phyloP scores from a whole-genome alignment of 2,797 vertebrate species.

The Sebastes vulpes region DNA sequence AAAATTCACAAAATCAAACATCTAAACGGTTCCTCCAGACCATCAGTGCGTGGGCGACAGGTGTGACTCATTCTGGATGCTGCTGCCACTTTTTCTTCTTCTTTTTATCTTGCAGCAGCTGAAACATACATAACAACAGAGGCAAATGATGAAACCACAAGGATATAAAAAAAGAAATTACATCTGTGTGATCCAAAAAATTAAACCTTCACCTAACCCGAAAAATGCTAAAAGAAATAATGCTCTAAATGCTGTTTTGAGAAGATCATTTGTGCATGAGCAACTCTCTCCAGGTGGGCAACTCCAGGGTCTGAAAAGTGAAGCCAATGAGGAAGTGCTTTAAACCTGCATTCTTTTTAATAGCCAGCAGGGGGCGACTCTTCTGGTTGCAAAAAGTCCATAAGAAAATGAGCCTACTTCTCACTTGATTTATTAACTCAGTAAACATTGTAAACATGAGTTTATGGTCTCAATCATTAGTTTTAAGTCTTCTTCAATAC shows the following conservation, averaged over 20 bases:
- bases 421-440: too few species aligned
- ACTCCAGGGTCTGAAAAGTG: too few species aligned
- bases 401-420: too few species aligned
- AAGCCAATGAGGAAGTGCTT: too few species aligned
- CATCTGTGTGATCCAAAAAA: background rate
- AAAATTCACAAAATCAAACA: background rate
- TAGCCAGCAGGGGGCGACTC: too few species aligned
- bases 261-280: background rate
- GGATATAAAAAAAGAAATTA: background rate
- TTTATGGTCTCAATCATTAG: too few species aligned
- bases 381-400: too few species aligned
- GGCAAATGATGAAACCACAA: background rate
- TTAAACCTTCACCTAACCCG: background rate
- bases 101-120: constrained; percentile 74
- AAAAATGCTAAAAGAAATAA: background rate
- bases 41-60: constrained; percentile 8
- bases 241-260: background rate
- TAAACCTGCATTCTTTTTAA: too few species aligned
- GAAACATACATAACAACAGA: constrained; percentile 53
- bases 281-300: too few species aligned
- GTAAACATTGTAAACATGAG: too few species aligned
- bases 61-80: constrained; percentile 18
- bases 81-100: background rate
- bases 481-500: too few species aligned
- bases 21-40: constrained; percentile 24